Conservation (phyloP, 2,113 vertebrate genomes). For the Gobio gobio region DNA sequence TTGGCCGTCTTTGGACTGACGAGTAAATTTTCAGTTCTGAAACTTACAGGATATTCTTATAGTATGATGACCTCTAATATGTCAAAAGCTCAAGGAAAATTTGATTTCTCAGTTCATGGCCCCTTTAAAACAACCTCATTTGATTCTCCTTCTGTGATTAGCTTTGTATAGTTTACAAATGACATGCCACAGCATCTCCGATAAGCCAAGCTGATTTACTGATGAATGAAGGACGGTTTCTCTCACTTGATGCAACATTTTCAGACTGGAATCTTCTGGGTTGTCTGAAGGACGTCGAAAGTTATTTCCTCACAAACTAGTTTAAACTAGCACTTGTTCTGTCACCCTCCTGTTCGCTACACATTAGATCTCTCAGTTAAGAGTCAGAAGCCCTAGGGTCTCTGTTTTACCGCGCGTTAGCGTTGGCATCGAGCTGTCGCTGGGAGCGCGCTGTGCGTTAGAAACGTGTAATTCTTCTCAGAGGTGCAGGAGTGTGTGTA, state of each 20-base stretch:
- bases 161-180: no score
- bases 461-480: conserved; percentile 73
- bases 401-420: conserved; percentile 65
- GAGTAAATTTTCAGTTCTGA: no score
- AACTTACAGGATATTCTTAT: no score
- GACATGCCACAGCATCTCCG: no score
- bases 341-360: conserved; percentile 30
- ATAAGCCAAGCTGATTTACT: neutral
- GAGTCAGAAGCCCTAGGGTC: conserved; percentile 66
- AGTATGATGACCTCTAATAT: no score
- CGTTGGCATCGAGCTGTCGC: conserved; percentile 73
- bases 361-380: conserved; percentile 68
- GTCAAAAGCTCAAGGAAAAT: no score
- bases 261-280: neutral
- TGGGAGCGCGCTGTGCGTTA: conserved; percentile 54
- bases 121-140: no score
- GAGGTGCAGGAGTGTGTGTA: conserved; percentile 67
- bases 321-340: neutral
- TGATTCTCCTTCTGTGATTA: no score
- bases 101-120: no score
- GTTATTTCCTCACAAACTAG: conserved; percentile 1
- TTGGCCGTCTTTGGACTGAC: no score
- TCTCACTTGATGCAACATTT: neutral
- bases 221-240: neutral
- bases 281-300: neutral